Conservation (phyloP, 2,113 vertebrate species). For the Gobius niger region DNA sequence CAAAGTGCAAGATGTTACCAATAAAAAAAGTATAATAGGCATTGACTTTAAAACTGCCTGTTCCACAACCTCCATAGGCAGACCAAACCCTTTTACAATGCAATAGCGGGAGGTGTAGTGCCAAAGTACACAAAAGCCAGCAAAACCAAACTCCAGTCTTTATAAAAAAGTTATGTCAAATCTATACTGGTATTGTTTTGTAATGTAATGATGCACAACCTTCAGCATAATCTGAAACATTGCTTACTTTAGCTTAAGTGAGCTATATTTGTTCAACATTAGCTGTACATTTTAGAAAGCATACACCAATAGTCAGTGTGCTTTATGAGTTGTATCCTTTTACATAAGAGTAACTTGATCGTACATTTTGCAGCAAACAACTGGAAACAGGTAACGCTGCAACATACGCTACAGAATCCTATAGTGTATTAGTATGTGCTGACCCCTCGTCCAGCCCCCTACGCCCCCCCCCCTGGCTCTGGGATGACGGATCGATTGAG, state of each 20-base stretch:
- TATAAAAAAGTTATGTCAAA: not conserved
- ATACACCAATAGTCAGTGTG: not conserved
- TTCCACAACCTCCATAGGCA: too few relatives aligned
- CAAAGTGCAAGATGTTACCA: too few relatives aligned
- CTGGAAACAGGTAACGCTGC: slow-evolving; percentile 15
- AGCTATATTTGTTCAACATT: not conserved
- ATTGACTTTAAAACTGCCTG: too few relatives aligned
- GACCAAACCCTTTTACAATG: too few relatives aligned
- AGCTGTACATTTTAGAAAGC: not conserved
- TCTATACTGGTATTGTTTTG: not conserved
- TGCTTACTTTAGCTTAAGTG: not conserved
- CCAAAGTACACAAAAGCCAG: not conserved
- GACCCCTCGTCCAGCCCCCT: slow-evolving; percentile 17
- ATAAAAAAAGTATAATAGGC: too few relatives aligned
- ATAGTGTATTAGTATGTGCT: slow-evolving; percentile 35
- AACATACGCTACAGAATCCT: slow-evolving; percentile 36
- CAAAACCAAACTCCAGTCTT: too few relatives aligned
- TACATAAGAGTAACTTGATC: too few relatives aligned
- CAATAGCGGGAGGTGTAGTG: not conserved
- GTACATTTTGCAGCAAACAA: too few relatives aligned
- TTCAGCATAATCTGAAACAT: not conserved
- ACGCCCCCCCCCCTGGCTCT: slow-evolving; percentile 21
- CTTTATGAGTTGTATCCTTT: too few relatives aligned
- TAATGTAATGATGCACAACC: not conserved
- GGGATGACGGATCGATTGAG: slow-evolving; percentile 66